These are phyloP conservation scores for Eutolmus rufibarbis DNA, from an alignment of 2,888 invertebrate genomes.

Conservation along the genomic window DNA sequence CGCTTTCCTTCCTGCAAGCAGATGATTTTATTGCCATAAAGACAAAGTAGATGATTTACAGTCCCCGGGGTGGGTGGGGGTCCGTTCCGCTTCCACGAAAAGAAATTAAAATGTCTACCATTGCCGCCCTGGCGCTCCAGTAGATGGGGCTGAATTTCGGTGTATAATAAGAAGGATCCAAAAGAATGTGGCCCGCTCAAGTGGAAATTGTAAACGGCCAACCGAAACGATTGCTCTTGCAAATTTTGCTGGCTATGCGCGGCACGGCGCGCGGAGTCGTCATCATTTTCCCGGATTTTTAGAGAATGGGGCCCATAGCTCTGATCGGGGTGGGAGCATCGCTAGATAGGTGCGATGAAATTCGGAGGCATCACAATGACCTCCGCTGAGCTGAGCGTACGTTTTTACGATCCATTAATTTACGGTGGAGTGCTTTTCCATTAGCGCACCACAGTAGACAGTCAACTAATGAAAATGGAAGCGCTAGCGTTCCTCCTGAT, in stretches of 20 bases:
- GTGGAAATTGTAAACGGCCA: constrained; percentile 26
- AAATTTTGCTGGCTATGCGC: background rate
- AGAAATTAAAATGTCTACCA: constrained; percentile 29
- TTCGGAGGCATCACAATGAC: constrained; percentile 40
- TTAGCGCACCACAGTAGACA: constrained; percentile 32
- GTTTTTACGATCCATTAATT: constrained; percentile 45
- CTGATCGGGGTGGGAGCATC: background rate
- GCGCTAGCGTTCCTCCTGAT: background rate
- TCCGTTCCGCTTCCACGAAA: background rate
- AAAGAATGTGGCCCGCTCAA: constrained; percentile 10
- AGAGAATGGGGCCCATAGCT: background rate
- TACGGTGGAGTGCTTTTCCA: constrained; percentile 45
- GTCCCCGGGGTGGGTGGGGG: background rate
- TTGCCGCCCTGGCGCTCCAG: background rate
- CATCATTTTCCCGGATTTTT: background rate
- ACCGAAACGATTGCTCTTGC: constrained; percentile 30
- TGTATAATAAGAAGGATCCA: background rate
- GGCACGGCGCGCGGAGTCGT: background rate
- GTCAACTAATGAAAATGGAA: constrained; percentile 43
- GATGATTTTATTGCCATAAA: constrained; percentile 22
- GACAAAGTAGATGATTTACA: constrained; percentile 27
- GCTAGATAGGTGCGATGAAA: constrained; percentile 32
- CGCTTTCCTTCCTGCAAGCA: background rate
- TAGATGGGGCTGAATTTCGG: background rate
- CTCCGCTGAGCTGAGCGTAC: constrained; percentile 19